Evolutionary conservation across 1,140 invertebrate species (phyloP).

Genomic region (Parapsyche elsis): DNA sequence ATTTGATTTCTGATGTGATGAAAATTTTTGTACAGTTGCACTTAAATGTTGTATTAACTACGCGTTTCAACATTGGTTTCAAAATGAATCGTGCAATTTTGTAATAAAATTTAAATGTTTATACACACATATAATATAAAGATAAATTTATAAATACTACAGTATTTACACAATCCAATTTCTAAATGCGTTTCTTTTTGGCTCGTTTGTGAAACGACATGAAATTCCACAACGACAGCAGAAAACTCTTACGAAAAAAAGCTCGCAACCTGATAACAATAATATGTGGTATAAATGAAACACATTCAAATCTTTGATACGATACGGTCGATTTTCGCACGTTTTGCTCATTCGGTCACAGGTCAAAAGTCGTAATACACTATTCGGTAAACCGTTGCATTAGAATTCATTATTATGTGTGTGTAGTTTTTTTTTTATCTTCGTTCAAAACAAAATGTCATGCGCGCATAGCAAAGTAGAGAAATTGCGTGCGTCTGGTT

Average conservation of each 20-base stretch:
- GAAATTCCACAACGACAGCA: neutral
- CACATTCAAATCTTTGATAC: too few relatives aligned
- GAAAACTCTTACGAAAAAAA: constrained; percentile 14
- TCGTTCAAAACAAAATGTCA: constrained; percentile 28
- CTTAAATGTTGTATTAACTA: too few relatives aligned
- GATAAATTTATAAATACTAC: constrained; percentile 17
- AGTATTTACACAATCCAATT: constrained; percentile 26
- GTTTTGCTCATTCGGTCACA: too few relatives aligned
- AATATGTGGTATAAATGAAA: neutral
- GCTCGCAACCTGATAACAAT: neutral
- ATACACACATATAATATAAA: too few relatives aligned
- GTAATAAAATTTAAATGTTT: neutral
- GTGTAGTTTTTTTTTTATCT: neutral
- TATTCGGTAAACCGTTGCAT: neutral
- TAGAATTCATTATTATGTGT: neutral
- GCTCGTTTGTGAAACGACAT: constrained; percentile 14
- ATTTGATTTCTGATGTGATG: too few relatives aligned
- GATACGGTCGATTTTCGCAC: too few relatives aligned
- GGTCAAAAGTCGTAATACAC: too few relatives aligned
- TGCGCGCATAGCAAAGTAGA: constrained; percentile 39
- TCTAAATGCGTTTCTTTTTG: constrained; percentile 11
- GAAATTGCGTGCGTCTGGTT: constrained; percentile 32
- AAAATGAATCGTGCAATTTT: constrained; percentile 21
- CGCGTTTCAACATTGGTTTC: neutral
- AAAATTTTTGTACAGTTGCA: too few relatives aligned